Percentiles rank a stretch among this genome's conserved stretches.
Evolutionary conservation across 2,888 invertebrate species (phyloP).

Genomic region (Sinohyriopsis cumingii): DNA sequence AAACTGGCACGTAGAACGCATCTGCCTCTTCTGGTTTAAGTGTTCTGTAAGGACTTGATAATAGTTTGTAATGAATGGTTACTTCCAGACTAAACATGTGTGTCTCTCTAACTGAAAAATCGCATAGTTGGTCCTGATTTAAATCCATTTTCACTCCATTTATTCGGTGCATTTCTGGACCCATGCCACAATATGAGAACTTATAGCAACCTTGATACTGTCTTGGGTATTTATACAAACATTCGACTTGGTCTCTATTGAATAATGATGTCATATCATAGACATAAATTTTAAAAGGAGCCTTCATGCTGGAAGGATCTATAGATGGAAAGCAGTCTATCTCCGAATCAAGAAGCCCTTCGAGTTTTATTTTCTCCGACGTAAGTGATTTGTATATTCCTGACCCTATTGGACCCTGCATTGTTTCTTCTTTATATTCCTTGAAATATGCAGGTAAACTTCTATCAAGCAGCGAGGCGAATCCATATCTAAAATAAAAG

Average conservation of each 20-base stretch:
- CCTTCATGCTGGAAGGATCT: slow-evolving; percentile 18
- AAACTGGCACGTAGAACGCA: slow-evolving; percentile 53
- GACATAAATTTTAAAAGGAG: slow-evolving; percentile 31
- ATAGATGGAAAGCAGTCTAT: slow-evolving; percentile 11
- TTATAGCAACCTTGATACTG: slow-evolving; percentile 20
- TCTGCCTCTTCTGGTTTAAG: slow-evolving; percentile 42
- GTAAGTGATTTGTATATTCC: too few species aligned
- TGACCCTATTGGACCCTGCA: too few species aligned
- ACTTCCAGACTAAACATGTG: slow-evolving; percentile 53
- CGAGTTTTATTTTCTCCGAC: too few species aligned
- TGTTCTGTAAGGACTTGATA: slow-evolving; percentile 46
- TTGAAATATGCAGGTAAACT: too few species aligned
- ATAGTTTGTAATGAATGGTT: slow-evolving; percentile 48
- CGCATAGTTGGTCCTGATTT: slow-evolving; percentile 12
- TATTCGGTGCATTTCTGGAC: slow-evolving; percentile 20
- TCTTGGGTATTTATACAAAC: slow-evolving; percentile 11
- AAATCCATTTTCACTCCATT: slow-evolving; percentile 5
- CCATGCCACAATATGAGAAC: slow-evolving; percentile 26
- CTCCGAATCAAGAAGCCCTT: too few species aligned
- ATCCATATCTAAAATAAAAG: too few species aligned
- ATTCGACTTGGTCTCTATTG: slow-evolving; percentile 21
- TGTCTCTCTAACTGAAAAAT: slow-evolving; percentile 29
- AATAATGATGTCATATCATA: slow-evolving; percentile 30
- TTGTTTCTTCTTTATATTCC: too few species aligned
- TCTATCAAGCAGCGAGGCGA: too few species aligned